Evolutionary conservation across 2,888 invertebrate species (phyloP), one percentile per base, ranked within the genome.

Genomic region (Thysanoteuthis rhombus): DNA sequence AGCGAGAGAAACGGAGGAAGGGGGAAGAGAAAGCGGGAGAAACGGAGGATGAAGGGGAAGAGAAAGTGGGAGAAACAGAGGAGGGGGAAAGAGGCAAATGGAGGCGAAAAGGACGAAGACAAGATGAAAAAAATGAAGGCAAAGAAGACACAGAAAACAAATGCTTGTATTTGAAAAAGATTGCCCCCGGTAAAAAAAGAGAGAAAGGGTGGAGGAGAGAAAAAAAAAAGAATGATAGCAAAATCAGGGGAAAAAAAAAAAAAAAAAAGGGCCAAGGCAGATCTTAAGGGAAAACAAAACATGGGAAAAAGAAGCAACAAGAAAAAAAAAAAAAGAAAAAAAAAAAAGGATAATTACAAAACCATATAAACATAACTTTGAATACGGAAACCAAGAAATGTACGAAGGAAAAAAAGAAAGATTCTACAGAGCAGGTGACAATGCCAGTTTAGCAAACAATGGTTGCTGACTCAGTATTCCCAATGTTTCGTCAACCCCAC

Each of bases 1-100:
- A n/a, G 19, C 10, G 1, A 0, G 3, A 22, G n/a, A 75, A 19
- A 75, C n/a, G 8, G n/a, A 75, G 1, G 1, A n/a, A 3, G 8
- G 12, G 12, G 1, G n/a, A n/a, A n/a, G 2, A n/a, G 12, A n/a
- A n/a, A 19, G n/a, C 10, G 16, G 19, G 10, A 10, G n/a, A 1
- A 25, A 28, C 1, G 25, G 5, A 28, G 25, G 25, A 58, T 22
- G 28, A 0, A 25, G 25, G 25, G 25, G 25, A 28, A 58, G 22
- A 25, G 25, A 58, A 25, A 28, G 2, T 8, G 4, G 8, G 25
- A 58, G 25, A 58, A 25, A 58, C 25, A 3, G 0, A 25, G 1
- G 25, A 58, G 25, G 25, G 8, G 22, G 28, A 58, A 28, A 3
- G 25, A 58, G 28, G 25, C 22, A 28, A 58, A 58, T 25, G 19